These are phyloP conservation scores for Taenaris catops DNA, from an alignment of 2,888 invertebrate genomes.

Conservation along the genomic window DNA sequence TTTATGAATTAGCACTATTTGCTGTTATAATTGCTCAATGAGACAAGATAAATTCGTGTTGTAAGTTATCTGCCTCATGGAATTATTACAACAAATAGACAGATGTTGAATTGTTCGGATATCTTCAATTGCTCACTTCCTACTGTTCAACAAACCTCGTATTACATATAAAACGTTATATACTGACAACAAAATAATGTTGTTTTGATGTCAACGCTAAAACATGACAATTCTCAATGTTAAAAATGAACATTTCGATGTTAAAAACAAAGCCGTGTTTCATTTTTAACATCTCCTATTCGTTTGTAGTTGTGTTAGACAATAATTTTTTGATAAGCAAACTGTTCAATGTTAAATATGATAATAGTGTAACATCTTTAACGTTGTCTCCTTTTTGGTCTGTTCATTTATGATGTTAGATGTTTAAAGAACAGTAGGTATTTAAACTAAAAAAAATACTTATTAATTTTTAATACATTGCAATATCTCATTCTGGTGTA, in stretches of 20 bases:
- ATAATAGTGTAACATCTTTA: not conserved
- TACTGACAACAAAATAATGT: no score
- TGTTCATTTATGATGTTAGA: not conserved
- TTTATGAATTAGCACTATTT: constrained; percentile 1
- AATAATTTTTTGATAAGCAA: no score
- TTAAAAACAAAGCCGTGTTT: no score
- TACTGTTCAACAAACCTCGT: constrained; percentile 3
- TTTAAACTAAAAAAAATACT: constrained; percentile 2
- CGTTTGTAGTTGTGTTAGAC: no score
- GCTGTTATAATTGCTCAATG: constrained; percentile 12
- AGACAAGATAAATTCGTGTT: not conserved
- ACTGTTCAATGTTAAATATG: no score
- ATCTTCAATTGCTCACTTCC: not conserved
- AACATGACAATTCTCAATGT: constrained; percentile 3
- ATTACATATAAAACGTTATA: not conserved
- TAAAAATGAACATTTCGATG: no score
- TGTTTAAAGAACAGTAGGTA: constrained; percentile 1
- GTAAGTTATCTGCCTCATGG: not conserved
- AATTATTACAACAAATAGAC: constrained; percentile 9
- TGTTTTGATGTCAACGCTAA: no score
- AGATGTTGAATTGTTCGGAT: no score
- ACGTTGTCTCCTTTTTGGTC: not conserved
- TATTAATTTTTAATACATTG: no score
- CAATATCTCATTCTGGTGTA: constrained; percentile 63
- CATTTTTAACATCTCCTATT: no score